Conservation (phyloP, 2,113 vertebrate genomes). For the Heterochromis multidens region DNA sequence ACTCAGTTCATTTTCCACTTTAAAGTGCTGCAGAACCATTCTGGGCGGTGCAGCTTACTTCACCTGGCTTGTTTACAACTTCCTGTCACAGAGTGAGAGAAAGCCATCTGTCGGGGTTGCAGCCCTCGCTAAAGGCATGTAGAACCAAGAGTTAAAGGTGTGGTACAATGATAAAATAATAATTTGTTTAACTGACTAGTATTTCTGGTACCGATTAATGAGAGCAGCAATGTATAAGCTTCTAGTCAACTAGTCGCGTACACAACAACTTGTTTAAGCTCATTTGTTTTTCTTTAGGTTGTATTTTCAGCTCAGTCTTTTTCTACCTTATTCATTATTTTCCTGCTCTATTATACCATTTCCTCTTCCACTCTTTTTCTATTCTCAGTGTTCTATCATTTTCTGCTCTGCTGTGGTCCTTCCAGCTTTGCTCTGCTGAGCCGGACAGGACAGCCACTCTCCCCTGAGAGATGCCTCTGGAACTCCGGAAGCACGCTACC, state of each 20-base stretch:
- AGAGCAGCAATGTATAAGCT: too few relatives aligned
- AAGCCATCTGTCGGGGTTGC: not conserved
- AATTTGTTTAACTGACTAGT: not conserved
- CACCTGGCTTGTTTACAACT: not conserved
- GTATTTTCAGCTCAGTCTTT: not conserved
- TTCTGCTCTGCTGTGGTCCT: constrained; percentile 42
- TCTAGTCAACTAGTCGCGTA: not conserved
- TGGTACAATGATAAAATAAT: not conserved
- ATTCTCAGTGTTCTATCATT: not conserved
- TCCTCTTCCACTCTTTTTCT: not conserved
- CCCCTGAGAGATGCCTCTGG: constrained; percentile 57
- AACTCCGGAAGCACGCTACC: constrained; percentile 63
- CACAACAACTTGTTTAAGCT: not conserved
- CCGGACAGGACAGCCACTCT: constrained; percentile 52
- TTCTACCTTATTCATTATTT: not conserved
- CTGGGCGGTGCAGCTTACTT: not conserved
- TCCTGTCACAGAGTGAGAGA: not conserved
- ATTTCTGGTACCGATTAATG: not conserved
- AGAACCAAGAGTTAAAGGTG: not conserved
- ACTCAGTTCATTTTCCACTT: not conserved
- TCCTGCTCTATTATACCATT: not conserved
- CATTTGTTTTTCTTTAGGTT: not conserved
- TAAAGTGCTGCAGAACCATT: not conserved
- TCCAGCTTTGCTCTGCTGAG: constrained; percentile 53
- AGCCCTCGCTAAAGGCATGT: not conserved